These are phyloP conservation scores for Ameiurus melas DNA, from an alignment of 2,113 vertebrate species.

Conservation along the genomic window DNA sequence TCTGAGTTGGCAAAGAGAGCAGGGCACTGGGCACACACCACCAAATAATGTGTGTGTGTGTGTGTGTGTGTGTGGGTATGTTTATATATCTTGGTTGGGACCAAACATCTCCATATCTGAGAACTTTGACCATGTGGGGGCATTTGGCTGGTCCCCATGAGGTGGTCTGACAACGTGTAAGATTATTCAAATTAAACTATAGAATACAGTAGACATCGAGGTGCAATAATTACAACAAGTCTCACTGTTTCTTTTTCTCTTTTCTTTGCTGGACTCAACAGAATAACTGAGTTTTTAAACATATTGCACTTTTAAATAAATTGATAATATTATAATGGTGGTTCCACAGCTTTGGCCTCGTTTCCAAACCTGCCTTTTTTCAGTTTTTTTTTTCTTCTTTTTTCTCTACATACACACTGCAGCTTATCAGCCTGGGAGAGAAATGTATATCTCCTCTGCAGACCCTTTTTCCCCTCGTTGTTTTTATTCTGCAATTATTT, in stretches of 20 bases:
- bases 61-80: constrained; percentile 24
- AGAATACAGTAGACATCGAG: background rate
- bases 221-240: background rate
- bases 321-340: background rate
- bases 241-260: background rate
- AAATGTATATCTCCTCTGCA: constrained; percentile 33
- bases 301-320: background rate
- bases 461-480: constrained; percentile 28
- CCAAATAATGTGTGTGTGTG: background rate
- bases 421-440: constrained; percentile 30
- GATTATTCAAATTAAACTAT: background rate
- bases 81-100: background rate
- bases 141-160: background rate
- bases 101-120: background rate
- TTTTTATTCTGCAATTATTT: constrained; percentile 60
- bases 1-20: constrained; percentile 60
- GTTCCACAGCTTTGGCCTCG: background rate
- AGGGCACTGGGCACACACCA: constrained; percentile 40
- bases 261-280: background rate
- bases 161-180: background rate
- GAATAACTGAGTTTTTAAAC: background rate
- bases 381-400: background rate
- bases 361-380: background rate
- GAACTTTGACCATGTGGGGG: background rate
- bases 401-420: background rate